Conservation (phyloP, 1,140 invertebrate species). For the Ostrea edulis region DNA sequence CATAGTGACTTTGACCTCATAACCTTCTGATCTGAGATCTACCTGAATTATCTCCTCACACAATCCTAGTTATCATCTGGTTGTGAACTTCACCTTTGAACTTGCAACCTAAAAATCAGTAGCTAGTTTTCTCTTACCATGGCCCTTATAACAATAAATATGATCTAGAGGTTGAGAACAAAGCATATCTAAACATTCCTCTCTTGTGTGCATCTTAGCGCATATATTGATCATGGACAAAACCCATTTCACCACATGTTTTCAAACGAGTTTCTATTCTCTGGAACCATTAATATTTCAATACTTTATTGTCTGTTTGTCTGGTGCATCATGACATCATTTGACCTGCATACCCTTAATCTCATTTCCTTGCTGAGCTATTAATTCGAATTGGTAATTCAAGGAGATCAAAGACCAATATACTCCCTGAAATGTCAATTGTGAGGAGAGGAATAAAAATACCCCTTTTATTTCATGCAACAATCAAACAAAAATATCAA, state of each 20-base stretch:
- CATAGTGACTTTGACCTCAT: too few species aligned
- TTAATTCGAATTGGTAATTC: constrained; percentile 7
- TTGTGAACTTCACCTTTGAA: too few species aligned
- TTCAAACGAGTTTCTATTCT: not conserved
- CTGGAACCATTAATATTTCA: not conserved
- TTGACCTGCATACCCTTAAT: not conserved
- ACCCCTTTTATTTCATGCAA: constrained; percentile 25
- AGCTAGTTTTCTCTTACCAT: too few species aligned
- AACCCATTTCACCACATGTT: not conserved
- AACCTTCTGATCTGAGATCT: too few species aligned
- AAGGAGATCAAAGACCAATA: not conserved
- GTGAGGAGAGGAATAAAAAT: constrained; percentile 3
- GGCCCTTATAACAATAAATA: too few species aligned
- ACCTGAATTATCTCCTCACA: too few species aligned
- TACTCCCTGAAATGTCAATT: constrained; percentile 1
- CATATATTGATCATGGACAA: too few species aligned
- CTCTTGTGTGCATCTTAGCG: too few species aligned
- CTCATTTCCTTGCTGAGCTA: not conserved
- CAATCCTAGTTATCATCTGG: too few species aligned
- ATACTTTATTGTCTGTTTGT: not conserved
- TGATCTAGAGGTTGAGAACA: too few species aligned
- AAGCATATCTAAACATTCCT: too few species aligned
- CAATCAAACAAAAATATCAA: constrained; percentile 32
- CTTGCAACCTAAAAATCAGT: too few species aligned
- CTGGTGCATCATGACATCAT: not conserved